Conservation (phyloP, 1,140 invertebrate species). For the Proctacanthus coquilletti region DNA sequence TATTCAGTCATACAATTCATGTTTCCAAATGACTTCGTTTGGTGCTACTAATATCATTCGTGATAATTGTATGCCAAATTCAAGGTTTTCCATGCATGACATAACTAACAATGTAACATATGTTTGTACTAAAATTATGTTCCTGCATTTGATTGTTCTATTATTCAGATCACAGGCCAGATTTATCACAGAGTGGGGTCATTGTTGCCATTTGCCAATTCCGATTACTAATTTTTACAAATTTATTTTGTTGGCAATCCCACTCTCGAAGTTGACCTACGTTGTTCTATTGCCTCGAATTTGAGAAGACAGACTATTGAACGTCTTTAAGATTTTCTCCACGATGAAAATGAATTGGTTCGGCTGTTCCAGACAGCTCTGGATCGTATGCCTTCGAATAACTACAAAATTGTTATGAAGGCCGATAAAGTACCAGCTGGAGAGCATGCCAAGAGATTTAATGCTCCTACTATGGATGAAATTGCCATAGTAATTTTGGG, state of each 20-base stretch:
- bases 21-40: conserved; percentile 15
- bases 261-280: no score
- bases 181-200: conserved; percentile 33
- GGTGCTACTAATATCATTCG: conserved; percentile 7
- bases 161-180: conserved; percentile 29
- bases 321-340: conserved; percentile 23
- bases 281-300: no score
- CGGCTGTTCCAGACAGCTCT: conserved; percentile 27
- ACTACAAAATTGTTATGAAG: conserved; percentile 25
- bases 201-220: no score
- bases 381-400: conserved; percentile 24
- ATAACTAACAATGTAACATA: background rate
- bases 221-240: no score
- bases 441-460: conserved; percentile 29
- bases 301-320: conserved; percentile 18
- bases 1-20: conserved; percentile 14
- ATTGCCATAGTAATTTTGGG: conserved; percentile 29
- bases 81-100: conserved; percentile 6
- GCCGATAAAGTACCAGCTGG: conserved; percentile 25
- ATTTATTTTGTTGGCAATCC: no score
- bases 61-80: conserved; percentile 9
- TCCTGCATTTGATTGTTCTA: no score
- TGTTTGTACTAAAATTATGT: background rate
- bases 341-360: conserved; percentile 26
- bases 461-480: conserved; percentile 28